These are phyloP conservation scores for Pyrrhosoma nymphula DNA, from an alignment of 2,888 invertebrate species.

Conservation along the genomic window DNA sequence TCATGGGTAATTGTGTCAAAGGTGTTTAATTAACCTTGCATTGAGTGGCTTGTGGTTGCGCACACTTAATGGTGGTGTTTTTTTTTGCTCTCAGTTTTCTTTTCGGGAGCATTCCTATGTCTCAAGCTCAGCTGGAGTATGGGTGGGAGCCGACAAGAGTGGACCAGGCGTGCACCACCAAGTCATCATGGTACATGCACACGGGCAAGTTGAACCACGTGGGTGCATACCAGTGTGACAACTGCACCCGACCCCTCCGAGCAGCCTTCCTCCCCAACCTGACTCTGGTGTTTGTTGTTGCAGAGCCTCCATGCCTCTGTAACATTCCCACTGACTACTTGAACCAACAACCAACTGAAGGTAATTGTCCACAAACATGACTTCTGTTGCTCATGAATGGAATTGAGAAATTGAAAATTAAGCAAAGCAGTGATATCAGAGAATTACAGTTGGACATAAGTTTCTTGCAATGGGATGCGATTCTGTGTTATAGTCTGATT, in stretches of 20 bases:
- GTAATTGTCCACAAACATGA: not conserved
- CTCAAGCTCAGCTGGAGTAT: conserved; percentile 51
- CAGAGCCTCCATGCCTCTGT: conserved; percentile 69
- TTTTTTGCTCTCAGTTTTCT: conserved; percentile 44
- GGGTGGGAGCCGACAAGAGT: conserved; percentile 68
- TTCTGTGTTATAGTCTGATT: too few relatives aligned
- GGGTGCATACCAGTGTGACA: conserved; percentile 68
- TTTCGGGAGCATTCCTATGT: conserved; percentile 53
- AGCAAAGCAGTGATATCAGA: too few relatives aligned
- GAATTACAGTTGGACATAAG: too few relatives aligned
- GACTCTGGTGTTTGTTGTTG: conserved; percentile 69
- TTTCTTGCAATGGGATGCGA: too few relatives aligned
- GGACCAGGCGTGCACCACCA: conserved; percentile 69
- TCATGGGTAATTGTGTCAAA: too few relatives aligned
- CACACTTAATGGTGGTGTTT: not conserved
- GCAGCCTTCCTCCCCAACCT: conserved; percentile 69
- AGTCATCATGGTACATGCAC: conserved; percentile 69
- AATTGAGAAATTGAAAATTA: too few relatives aligned
- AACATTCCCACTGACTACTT: conserved; percentile 32
- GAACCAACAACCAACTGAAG: conserved; percentile 68
- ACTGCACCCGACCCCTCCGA: conserved; percentile 68
- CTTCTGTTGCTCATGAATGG: not conserved
- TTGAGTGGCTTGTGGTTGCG: too few relatives aligned
- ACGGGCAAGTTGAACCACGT: conserved; percentile 55
- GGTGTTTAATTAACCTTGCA: too few relatives aligned